phyloP scores from a whole-genome alignment of 2,797 vertebrate species.

The Falco peregrinus region DNA sequence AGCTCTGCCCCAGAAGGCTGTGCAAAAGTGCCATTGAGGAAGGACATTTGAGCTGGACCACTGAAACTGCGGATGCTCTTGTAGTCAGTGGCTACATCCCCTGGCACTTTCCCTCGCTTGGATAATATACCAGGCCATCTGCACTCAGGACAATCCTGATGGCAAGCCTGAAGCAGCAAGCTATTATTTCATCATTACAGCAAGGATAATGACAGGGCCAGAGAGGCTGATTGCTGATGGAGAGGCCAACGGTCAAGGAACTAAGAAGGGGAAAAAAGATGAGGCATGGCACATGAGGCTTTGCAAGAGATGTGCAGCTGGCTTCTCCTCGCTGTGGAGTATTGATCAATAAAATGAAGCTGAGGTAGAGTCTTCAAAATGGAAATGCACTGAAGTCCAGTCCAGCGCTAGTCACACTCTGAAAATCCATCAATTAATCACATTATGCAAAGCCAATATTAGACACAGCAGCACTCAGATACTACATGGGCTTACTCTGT shows the following conservation, averaged over 20 bases:
- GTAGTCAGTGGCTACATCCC: not conserved
- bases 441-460: slow-evolving; percentile 27
- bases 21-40: not conserved
- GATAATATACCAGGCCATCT: slow-evolving; percentile 32
- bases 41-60: not conserved
- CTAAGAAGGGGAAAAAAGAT: slow-evolving; percentile 11
- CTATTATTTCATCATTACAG: slow-evolving; percentile 58
- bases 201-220: slow-evolving; percentile 10
- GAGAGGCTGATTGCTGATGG: slow-evolving; percentile 22
- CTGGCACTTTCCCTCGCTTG: not conserved
- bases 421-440: slow-evolving; percentile 37
- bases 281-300: not conserved
- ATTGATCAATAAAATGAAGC: slow-evolving; percentile 16
- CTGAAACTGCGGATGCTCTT: not conserved
- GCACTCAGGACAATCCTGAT: slow-evolving; percentile 25
- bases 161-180: slow-evolving; percentile 4
- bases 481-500: not conserved
- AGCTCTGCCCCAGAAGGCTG: not conserved
- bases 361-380: not conserved
- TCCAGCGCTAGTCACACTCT: not conserved
- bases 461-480: not conserved
- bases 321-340: not conserved
- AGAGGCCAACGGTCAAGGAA: slow-evolving; percentile 43
- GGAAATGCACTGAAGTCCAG: not conserved
- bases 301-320: not conserved